Conservation (phyloP, 64 coral and sea anemone species). For the Porites australiensis region DNA sequence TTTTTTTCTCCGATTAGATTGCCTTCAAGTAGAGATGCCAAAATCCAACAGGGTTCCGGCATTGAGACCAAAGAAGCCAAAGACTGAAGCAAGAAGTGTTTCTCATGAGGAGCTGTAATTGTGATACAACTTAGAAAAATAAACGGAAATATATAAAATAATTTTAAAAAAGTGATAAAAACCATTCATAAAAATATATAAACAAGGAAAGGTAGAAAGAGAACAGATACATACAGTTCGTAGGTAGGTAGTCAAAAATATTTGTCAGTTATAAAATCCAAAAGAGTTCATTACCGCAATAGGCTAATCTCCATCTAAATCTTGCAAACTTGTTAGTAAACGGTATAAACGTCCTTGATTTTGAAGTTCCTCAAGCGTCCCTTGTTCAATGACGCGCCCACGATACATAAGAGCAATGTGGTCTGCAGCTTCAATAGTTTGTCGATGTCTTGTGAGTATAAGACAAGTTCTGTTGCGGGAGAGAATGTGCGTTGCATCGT, state of each 20-base stretch:
- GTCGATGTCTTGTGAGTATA: constrained; percentile 62
- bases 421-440: constrained; percentile 76
- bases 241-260: too few species aligned
- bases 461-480: constrained; percentile 70
- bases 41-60: neutral
- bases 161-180: neutral
- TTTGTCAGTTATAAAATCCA: too few species aligned
- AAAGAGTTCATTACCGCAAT: neutral
- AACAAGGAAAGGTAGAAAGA: too few species aligned
- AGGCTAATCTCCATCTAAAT: neutral
- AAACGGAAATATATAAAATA: neutral
- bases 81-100: neutral
- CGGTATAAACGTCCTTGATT: constrained; percentile 39
- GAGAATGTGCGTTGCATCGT: constrained; percentile 56
- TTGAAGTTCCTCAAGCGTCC: constrained; percentile 65
- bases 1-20: neutral
- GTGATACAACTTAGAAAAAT: neutral
- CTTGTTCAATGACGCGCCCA: constrained; percentile 83
- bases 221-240: too few species aligned
- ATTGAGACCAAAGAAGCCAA: constrained; percentile 8
- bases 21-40: constrained; percentile 26
- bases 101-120: constrained; percentile 18
- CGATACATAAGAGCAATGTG: constrained; percentile 79
- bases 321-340: constrained; percentile 26
- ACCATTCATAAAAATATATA: neutral